These are phyloP conservation scores for Pseudococcus viburni DNA, from an alignment of 2,888 invertebrate genomes.

Conservation along the genomic window DNA sequence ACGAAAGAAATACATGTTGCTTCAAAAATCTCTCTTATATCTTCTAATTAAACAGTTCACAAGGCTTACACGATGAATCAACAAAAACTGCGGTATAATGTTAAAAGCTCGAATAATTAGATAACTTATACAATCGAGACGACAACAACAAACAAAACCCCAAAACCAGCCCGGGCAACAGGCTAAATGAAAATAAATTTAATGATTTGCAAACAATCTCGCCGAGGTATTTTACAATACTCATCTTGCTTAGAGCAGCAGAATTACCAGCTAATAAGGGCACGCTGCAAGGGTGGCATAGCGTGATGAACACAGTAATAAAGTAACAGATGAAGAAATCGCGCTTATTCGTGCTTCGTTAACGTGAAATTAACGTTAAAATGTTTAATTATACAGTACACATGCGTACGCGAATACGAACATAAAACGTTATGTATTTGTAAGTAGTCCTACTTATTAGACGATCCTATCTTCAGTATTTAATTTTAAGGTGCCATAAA, in stretches of 20 bases:
- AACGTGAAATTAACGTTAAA: conserved; percentile 33
- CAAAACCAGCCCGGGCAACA: not conserved
- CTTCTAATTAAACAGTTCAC: not conserved
- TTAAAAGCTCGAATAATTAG: conserved; percentile 15
- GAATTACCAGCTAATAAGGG: not conserved
- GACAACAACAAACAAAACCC: conserved; percentile 18
- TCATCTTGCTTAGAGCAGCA: not conserved
- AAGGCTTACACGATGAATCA: not conserved
- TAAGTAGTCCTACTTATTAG: conserved; percentile 12
- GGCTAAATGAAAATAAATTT: conserved; percentile 34
- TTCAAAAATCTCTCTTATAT: not conserved
- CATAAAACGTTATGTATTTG: not conserved
- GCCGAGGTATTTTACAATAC: not conserved
- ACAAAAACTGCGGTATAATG: not conserved
- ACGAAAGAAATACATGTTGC: conserved; percentile 22
- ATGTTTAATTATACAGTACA: not conserved
- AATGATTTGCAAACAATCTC: conserved; percentile 51
- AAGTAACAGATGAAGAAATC: conserved; percentile 36
- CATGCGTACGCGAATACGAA: too few relatives aligned
- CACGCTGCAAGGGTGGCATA: not conserved
- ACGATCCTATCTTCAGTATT: conserved; percentile 39
- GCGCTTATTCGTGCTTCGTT: conserved; percentile 8
- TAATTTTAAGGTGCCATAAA: conserved; percentile 46
- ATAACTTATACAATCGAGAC: conserved; percentile 1
- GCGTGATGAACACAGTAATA: not conserved